Evolutionary conservation across 2,113 vertebrate genomes (phyloP).

Genomic region (Ondatra zibethicus): DNA sequence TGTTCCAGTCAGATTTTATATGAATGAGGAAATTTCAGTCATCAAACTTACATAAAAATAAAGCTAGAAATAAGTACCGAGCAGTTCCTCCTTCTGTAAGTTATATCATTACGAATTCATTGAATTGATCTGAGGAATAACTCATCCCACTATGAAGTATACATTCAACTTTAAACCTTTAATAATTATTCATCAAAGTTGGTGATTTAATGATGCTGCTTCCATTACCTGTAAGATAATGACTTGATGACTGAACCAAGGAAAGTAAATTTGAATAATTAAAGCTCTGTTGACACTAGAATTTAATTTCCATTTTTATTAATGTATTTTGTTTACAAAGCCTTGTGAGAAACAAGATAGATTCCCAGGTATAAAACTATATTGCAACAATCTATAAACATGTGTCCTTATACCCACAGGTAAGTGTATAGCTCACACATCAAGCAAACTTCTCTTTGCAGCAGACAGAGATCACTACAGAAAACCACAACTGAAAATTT

Average conservation of each 20-base stretch:
- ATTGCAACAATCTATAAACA: background rate
- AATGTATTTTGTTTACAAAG: background rate
- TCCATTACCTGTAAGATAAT: background rate
- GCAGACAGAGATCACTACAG: background rate
- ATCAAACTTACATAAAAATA: conserved; percentile 12
- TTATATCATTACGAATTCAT: background rate
- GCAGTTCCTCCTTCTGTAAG: background rate
- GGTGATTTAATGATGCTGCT: background rate
- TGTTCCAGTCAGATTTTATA: background rate
- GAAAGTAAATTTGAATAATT: background rate
- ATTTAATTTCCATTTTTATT: background rate
- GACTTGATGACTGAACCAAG: background rate
- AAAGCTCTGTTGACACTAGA: background rate
- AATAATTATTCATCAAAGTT: conserved; percentile 23
- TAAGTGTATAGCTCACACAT: background rate
- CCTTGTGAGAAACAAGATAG: background rate
- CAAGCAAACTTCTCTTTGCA: background rate
- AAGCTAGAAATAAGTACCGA: background rate
- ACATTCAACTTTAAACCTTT: background rate
- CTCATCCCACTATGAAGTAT: background rate
- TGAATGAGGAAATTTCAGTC: background rate
- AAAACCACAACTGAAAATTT: background rate
- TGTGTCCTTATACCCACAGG: background rate
- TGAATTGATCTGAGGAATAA: background rate
- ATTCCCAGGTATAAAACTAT: background rate